Percentiles rank a stretch among this genome's conserved stretches.
These are phyloP conservation scores for Acinonyx jubatus DNA, from an alignment of 2,113 vertebrate genomes.

Conservation along the genomic window DNA sequence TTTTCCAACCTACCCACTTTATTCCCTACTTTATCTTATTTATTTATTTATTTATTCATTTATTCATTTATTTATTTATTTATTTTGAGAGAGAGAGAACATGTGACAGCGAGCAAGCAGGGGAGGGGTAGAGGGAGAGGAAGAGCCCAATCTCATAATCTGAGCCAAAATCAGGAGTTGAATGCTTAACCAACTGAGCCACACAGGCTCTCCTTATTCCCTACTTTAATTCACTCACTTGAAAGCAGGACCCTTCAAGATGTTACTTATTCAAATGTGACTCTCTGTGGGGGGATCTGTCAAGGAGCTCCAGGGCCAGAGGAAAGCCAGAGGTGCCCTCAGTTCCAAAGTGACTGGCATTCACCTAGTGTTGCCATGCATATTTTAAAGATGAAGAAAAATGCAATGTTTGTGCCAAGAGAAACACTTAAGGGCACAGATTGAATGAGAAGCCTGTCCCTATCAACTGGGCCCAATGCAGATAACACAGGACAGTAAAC, in stretches of 20 bases:
- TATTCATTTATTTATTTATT: no score
- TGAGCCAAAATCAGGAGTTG: no score
- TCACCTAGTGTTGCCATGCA: background rate
- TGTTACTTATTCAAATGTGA: conserved; percentile 34
- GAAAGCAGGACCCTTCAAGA: background rate
- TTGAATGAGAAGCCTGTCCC: conserved; percentile 28
- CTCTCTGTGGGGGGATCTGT: background rate
- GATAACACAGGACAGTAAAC: background rate
- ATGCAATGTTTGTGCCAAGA: background rate
- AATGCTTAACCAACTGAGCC: no score
- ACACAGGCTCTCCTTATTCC: background rate
- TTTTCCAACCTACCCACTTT: background rate
- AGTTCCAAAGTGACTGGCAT: conserved; percentile 12
- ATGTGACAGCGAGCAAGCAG: no score
- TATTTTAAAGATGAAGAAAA: conserved; percentile 47
- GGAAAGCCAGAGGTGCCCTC: conserved; percentile 5
- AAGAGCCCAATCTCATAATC: no score
- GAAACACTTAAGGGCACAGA: conserved; percentile 37
- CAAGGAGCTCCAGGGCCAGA: background rate
- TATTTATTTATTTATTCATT: no score
- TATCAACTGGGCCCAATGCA: background rate
- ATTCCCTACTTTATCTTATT: conserved; percentile 19
- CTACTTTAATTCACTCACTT: conserved; percentile 45
- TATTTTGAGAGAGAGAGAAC: no score
- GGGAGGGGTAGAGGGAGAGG: no score